These are phyloP conservation scores for Cyanoramphus novaezelandiae DNA, from an alignment of 2,113 vertebrate species.

Conservation along the genomic window DNA sequence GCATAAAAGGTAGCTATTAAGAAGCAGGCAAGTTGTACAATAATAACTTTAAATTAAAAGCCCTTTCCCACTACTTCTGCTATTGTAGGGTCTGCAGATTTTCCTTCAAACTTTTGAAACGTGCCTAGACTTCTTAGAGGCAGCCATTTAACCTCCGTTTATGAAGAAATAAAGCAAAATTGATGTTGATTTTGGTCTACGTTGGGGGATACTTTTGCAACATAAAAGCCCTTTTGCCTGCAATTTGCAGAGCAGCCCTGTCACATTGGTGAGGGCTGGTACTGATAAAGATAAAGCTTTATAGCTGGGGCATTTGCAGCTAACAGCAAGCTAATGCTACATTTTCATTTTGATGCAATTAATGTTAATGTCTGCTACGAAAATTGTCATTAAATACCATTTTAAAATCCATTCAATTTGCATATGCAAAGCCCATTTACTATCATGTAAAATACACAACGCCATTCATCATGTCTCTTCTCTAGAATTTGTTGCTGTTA, in stretches of 20 bases:
- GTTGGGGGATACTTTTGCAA: slow-evolving; percentile 69
- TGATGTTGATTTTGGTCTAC: slow-evolving; percentile 75
- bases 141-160: slow-evolving; percentile 82
- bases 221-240: slow-evolving; percentile 79
- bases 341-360: slow-evolving; percentile 84
- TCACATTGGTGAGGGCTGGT: slow-evolving; percentile 58
- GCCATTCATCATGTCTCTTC: slow-evolving; percentile 66
- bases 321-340: slow-evolving; percentile 82
- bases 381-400: slow-evolving; percentile 88
- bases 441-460: slow-evolving; percentile 62
- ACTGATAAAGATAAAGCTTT: slow-evolving; percentile 83
- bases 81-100: slow-evolving; percentile 5
- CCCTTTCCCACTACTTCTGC: background rate
- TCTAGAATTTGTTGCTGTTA: slow-evolving; percentile 58
- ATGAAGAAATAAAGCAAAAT: slow-evolving; percentile 81
- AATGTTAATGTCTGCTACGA: slow-evolving; percentile 82
- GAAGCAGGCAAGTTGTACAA: background rate
- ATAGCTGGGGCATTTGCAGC: slow-evolving; percentile 71
- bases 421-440: slow-evolving; percentile 82
- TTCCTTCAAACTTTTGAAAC: slow-evolving; percentile 6
- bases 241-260: slow-evolving; percentile 74
- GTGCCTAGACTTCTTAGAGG: slow-evolving; percentile 45
- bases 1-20: slow-evolving; percentile 62
- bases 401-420: slow-evolving; percentile 89
- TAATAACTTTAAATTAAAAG: slow-evolving; percentile 73